These are phyloP conservation scores for Cygnus olor DNA, from an alignment of 2,797 vertebrate genomes.

Conservation along the genomic window DNA sequence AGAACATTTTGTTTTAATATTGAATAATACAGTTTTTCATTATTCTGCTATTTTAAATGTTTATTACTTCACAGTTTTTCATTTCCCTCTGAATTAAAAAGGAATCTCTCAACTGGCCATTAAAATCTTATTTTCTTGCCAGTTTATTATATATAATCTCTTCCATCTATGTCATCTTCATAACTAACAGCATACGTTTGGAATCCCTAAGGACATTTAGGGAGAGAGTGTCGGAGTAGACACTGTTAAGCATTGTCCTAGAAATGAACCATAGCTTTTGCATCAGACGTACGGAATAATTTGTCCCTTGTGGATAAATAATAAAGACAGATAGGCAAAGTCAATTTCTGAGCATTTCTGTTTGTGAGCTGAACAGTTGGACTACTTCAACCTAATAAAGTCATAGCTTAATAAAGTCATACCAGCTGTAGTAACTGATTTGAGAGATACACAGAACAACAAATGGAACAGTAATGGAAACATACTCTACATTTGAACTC, in stretches of 20 bases:
- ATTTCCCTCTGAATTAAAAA: constrained; percentile 22
- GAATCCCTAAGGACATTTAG: not conserved
- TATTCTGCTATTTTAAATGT: not conserved
- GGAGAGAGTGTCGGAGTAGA: not conserved
- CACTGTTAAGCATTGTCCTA: not conserved
- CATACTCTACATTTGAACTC: not conserved
- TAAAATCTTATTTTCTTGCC: constrained; percentile 5
- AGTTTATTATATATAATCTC: constrained; percentile 18
- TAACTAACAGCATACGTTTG: constrained; percentile 14
- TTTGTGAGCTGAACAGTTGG: not conserved
- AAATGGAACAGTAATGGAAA: not conserved
- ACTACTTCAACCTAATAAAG: not conserved
- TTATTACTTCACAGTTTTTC: constrained; percentile 18
- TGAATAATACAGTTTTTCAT: not conserved
- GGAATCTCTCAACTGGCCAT: not conserved
- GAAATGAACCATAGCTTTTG: not conserved
- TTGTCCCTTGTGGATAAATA: not conserved
- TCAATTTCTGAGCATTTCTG: not conserved
- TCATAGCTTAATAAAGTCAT: not conserved
- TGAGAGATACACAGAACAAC: not conserved
- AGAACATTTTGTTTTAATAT: not conserved
- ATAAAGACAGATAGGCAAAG: not conserved
- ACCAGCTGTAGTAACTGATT: not conserved
- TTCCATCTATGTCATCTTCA: constrained; percentile 16
- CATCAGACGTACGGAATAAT: not conserved